Conservation (phyloP, 2,113 vertebrate genomes). For the Mionectes macconnelli region DNA sequence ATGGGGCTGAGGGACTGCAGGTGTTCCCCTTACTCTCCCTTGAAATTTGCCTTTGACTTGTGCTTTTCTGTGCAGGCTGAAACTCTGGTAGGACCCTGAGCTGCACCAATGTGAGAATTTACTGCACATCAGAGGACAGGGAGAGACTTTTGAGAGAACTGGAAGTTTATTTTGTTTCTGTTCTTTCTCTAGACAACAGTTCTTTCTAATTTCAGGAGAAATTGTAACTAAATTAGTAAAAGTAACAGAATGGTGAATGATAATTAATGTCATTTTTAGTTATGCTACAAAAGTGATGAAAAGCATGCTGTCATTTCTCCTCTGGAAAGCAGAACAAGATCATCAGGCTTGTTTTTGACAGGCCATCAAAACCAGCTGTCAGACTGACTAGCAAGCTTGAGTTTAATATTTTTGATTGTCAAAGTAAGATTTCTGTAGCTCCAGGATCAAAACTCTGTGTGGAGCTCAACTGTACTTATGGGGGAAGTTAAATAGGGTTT, state of each 20-base stretch:
- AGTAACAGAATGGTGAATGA: neutral
- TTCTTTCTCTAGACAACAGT: neutral
- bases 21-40: neutral
- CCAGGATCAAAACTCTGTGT: neutral
- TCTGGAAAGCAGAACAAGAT: neutral
- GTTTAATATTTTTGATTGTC: neutral
- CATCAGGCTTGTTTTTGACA: neutral
- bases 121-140: neutral
- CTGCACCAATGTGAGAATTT: neutral
- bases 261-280: neutral
- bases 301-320: neutral
- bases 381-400: neutral
- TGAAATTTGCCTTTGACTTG: neutral
- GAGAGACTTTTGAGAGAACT: neutral
- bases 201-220: neutral
- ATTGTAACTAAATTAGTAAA: neutral
- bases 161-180: neutral
- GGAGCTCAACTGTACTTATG: neutral
- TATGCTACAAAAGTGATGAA: neutral
- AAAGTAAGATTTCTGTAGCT: neutral
- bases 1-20: conserved; percentile 18
- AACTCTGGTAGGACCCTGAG: neutral
- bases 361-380: neutral
- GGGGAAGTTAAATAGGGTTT: neutral
- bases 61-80: neutral